Evolutionary conservation across 2,113 vertebrate species (phyloP).

Genomic region (Microcebus ravelobensis): DNA sequence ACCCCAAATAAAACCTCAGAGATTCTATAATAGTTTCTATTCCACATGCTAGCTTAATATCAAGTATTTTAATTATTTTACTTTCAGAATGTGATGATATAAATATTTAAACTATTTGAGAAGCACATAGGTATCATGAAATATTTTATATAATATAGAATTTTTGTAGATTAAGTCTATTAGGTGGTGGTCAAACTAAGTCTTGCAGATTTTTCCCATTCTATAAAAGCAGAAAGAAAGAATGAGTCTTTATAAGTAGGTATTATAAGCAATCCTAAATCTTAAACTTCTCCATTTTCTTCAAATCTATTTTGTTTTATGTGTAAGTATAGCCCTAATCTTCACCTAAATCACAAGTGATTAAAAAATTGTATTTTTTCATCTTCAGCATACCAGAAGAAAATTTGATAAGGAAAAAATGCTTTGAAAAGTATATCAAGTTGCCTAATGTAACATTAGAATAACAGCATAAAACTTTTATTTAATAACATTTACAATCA

Average conservation of each 20-base stretch:
- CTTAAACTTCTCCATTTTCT: not conserved
- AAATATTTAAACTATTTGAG: not conserved
- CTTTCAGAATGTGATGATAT: not conserved
- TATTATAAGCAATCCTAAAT: not conserved
- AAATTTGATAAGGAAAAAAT: not conserved
- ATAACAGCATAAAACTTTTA: not conserved
- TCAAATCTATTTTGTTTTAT: not conserved
- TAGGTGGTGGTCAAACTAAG: not conserved
- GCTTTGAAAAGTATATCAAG: not conserved
- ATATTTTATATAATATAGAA: not conserved
- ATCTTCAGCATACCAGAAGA: not conserved
- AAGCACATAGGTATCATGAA: not conserved
- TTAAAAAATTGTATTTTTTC: not conserved
- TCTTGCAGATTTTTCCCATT: not conserved
- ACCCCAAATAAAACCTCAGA: constrained; percentile 45
- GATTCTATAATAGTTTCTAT: constrained; percentile 53
- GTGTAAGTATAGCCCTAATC: not conserved
- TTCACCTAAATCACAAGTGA: not conserved
- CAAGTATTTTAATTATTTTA: not conserved
- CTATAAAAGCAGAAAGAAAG: not conserved
- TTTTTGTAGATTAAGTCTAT: not conserved
- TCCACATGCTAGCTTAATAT: constrained; percentile 36
- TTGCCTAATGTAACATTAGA: not conserved
- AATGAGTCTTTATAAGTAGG: not conserved
- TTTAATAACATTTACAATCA: not conserved